These are phyloP conservation scores for Pyrocephalus nanus DNA, from an alignment of 2,797 vertebrate species.

Conservation along the genomic window DNA sequence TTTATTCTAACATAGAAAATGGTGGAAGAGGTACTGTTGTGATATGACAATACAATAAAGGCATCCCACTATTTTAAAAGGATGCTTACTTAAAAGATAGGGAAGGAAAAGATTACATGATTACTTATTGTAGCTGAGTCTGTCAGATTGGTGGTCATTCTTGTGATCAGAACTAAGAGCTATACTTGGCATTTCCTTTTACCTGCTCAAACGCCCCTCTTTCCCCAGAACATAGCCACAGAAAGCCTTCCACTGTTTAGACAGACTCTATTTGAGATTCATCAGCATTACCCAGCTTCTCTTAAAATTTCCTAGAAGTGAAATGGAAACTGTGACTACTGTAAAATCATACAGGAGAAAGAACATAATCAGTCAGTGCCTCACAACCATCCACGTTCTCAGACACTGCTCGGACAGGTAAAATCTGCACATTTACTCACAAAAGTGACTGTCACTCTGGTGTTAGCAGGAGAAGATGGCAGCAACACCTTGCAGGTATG, in stretches of 20 bases:
- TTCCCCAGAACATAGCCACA: neutral
- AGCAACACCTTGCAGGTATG: neutral
- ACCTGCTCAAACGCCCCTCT: neutral
- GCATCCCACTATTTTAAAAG: neutral
- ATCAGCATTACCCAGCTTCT: neutral
- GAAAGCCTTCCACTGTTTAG: neutral
- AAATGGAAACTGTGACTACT: neutral
- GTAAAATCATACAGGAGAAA: neutral
- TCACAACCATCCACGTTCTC: neutral
- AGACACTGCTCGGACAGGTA: rapidly evolving
- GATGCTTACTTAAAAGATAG: neutral
- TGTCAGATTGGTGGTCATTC: neutral
- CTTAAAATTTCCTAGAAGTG: neutral
- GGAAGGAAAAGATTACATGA: neutral
- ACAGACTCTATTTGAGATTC: neutral
- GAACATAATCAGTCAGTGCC: neutral
- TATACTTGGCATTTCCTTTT: neutral
- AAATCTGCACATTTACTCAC: neutral
- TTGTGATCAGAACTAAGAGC: neutral
- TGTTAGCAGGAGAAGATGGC: neutral
- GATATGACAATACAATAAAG: neutral
- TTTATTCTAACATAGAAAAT: neutral
- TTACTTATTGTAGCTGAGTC: neutral
- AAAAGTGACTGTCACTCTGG: neutral
- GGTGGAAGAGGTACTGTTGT: neutral